Conservation (phyloP, 1,140 invertebrate species). For the Drosophila sp. region DNA sequence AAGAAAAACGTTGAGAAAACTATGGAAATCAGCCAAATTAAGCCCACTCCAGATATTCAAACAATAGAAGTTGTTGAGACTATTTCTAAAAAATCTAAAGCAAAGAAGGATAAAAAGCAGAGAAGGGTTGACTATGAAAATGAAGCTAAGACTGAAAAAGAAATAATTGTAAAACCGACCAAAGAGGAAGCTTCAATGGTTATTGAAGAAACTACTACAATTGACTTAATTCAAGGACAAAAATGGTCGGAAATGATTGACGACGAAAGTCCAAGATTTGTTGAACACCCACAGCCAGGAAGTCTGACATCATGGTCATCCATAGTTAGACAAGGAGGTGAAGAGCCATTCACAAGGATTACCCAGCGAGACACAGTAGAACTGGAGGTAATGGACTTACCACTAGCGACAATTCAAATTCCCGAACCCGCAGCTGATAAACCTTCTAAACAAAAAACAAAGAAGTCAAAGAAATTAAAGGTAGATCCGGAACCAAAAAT, state of each 20-base stretch:
- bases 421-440: constrained; percentile 4
- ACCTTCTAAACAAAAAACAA: constrained; percentile 32
- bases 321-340: constrained; percentile 60
- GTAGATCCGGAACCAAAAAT: neutral
- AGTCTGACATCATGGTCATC: constrained; percentile 55
- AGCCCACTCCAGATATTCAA: neutral
- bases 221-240: constrained; percentile 5
- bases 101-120: constrained; percentile 35
- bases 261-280: constrained; percentile 13
- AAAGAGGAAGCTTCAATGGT: neutral
- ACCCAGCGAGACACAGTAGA: constrained; percentile 10
- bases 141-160: neutral
- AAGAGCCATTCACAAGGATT: constrained; percentile 47
- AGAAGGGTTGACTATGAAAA: constrained; percentile 24
- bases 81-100: constrained; percentile 23
- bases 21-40: neutral
- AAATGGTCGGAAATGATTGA: constrained; percentile 57
- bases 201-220: neutral
- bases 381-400: neutral
- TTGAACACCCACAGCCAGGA: neutral
- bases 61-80: constrained; percentile 1
- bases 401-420: neutral
- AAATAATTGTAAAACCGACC: neutral
- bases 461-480: constrained; percentile 26
- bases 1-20: constrained; percentile 51